Conservation (phyloP, 2,797 vertebrate species). For the Gymnothorax reevesii region DNA sequence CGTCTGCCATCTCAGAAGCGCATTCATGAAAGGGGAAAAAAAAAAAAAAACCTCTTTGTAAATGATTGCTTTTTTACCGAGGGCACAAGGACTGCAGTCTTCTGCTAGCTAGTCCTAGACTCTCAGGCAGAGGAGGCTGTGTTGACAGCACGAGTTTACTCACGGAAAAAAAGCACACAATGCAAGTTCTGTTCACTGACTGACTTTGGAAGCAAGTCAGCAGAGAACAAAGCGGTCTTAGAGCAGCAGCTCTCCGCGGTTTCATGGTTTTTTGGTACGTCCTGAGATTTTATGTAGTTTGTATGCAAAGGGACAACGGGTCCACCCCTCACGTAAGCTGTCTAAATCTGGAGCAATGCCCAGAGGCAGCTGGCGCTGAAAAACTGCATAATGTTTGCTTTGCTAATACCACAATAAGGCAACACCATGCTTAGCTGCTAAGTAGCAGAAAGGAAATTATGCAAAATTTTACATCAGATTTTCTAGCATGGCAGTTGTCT, state of each 20-base stretch:
- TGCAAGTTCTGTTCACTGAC: conserved; percentile 77
- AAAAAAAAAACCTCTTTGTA: conserved; percentile 65
- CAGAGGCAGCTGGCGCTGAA: conserved; percentile 55
- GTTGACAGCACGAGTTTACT: conserved; percentile 81
- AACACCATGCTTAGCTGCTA: conserved; percentile 1
- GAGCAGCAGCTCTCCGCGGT: conserved; percentile 71
- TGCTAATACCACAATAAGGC: conserved; percentile 29
- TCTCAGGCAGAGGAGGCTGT: conserved; percentile 74
- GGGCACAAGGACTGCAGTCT: conserved; percentile 72
- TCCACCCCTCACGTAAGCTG: conserved; percentile 60
- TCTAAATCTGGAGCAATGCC: conserved; percentile 59
- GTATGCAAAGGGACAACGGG: conserved; percentile 61
- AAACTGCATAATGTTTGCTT: conserved; percentile 54
- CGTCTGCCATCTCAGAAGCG: conserved; percentile 65
- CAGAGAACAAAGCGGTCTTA: conserved; percentile 80
- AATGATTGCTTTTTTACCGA: conserved; percentile 45
- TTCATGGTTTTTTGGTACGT: conserved; percentile 66
- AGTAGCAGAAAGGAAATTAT: conserved; percentile 45
- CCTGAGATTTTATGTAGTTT: conserved; percentile 74
- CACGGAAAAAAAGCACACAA: conserved; percentile 83
- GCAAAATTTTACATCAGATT: conserved; percentile 21
- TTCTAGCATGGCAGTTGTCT: conserved; percentile 44
- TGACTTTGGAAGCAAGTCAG: conserved; percentile 80
- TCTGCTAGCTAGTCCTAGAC: conserved; percentile 57
- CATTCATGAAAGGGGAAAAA: conserved; percentile 66